These are phyloP conservation scores for Clarias gariepinus DNA, from an alignment of 2,113 vertebrate genomes.

Conservation along the genomic window DNA sequence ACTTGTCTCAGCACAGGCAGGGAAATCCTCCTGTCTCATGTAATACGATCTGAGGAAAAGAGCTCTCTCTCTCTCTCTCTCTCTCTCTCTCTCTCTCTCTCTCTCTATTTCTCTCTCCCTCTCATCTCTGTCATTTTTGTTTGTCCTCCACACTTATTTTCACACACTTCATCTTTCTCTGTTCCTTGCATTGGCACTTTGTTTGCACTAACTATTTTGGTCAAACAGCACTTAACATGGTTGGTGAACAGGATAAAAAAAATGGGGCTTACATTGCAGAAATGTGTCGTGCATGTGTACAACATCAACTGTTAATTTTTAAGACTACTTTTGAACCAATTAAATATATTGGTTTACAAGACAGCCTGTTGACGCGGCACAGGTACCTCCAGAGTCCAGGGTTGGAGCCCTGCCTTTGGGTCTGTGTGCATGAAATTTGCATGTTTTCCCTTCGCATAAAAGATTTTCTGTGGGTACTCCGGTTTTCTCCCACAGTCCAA, in stretches of 20 bases:
- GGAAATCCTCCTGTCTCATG: conserved; percentile 57
- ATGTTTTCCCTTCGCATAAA: too few species aligned
- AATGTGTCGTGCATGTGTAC: not conserved
- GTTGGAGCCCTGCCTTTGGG: too few species aligned
- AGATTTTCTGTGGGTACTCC: too few species aligned
- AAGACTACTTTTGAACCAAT: not conserved
- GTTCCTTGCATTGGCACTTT: not conserved
- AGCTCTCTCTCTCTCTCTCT: conserved; percentile 10
- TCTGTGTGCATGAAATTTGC: too few species aligned
- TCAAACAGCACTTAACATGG: not conserved
- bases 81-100: conserved; percentile 11
- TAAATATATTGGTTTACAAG: not conserved
- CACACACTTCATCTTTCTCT: not conserved
- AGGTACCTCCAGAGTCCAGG: too few species aligned
- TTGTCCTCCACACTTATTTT: not conserved
- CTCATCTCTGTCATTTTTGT: too few species aligned
- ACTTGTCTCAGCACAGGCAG: conserved; percentile 56
- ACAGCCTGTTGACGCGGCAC: not conserved
- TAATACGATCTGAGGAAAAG: conserved; percentile 60
- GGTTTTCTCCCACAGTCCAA: too few species aligned
- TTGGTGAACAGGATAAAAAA: not conserved
- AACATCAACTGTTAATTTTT: not conserved
- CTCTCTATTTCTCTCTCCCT: conserved; percentile 5
- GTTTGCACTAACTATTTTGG: not conserved
- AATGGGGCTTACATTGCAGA: not conserved